Percentiles rank a stretch among this genome's conserved stretches.
Evolutionary conservation across 1,140 invertebrate species (phyloP).

Genomic region (Nylanderia fulva): DNA sequence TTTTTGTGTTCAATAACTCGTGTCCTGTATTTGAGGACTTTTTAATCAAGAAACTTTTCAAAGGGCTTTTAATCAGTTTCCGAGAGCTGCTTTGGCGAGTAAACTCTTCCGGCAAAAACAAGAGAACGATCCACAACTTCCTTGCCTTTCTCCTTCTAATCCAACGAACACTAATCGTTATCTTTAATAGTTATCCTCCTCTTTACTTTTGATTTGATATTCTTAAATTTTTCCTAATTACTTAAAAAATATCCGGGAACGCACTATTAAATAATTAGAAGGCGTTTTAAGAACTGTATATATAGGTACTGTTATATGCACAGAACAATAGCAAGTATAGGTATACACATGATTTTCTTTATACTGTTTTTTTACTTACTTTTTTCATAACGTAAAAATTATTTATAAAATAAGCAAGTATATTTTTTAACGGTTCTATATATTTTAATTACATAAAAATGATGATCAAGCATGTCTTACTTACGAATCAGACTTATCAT

Average conservation of each 20-base stretch:
- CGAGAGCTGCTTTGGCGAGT: constrained; percentile 42
- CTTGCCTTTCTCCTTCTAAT: constrained; percentile 25
- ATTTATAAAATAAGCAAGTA: not conserved
- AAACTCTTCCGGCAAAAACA: constrained; percentile 42
- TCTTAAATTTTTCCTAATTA: not conserved
- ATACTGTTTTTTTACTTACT: not conserved
- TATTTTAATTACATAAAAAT: not conserved
- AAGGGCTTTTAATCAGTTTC: constrained; percentile 62
- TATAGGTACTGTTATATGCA: not conserved
- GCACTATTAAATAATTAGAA: not conserved
- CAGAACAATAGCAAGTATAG: not conserved
- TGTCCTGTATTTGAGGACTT: constrained; percentile 55
- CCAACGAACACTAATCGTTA: constrained; percentile 35
- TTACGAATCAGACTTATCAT: not conserved
- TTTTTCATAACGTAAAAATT: not conserved
- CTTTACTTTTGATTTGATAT: constrained; percentile 7
- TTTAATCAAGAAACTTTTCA: constrained; percentile 64
- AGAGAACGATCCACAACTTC: constrained; percentile 33
- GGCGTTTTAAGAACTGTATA: not conserved
- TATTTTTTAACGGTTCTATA: not conserved
- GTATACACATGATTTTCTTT: not conserved
- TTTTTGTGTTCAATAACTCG: constrained; percentile 58
- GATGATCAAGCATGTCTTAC: not conserved
- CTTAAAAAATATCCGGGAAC: not conserved
- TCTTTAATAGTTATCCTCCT: constrained; percentile 33